phyloP scores from a whole-genome alignment of 2,113 vertebrate genomes.

The Upupa epops region DNA sequence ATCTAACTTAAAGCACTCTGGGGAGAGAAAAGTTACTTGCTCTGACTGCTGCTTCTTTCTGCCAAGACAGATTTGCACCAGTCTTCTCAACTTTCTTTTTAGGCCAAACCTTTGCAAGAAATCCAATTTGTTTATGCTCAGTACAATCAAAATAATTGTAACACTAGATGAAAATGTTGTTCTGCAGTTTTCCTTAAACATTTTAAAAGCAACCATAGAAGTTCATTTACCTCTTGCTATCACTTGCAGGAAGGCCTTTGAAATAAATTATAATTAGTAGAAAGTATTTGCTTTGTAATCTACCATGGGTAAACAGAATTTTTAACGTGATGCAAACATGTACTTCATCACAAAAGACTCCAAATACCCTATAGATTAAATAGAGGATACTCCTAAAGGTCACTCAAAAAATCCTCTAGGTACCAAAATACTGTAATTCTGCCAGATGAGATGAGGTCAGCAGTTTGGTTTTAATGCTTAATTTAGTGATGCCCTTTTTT shows the following conservation, averaged over 20 bases:
- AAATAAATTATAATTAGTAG: background rate
- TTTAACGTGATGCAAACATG: background rate
- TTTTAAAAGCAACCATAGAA: background rate
- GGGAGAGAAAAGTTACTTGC: conserved; percentile 24
- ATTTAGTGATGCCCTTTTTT: conserved; percentile 2
- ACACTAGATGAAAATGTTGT: background rate
- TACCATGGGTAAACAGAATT: background rate
- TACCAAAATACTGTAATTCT: conserved; percentile 6
- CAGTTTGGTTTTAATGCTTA: conserved; percentile 31
- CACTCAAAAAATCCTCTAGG: background rate
- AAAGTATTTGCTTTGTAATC: background rate
- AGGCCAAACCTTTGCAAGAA: conserved; percentile 37
- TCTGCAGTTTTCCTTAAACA: background rate
- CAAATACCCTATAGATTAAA: background rate
- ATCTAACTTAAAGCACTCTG: background rate
- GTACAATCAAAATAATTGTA: conserved; percentile 5
- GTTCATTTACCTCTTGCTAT: background rate
- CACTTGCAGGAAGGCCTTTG: background rate
- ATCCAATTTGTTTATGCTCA: conserved; percentile 22
- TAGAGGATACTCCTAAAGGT: background rate
- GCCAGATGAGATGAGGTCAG: conserved; percentile 9
- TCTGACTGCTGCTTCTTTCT: conserved; percentile 38
- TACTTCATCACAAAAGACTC: background rate
- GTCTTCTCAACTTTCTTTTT: conserved; percentile 33
- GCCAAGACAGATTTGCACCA: conserved; percentile 2